Percentiles rank a stretch among this genome's conserved stretches.
These are phyloP conservation scores for Neodon shergylaensis DNA, from an alignment of 2,113 vertebrate species.

Conservation along the genomic window DNA sequence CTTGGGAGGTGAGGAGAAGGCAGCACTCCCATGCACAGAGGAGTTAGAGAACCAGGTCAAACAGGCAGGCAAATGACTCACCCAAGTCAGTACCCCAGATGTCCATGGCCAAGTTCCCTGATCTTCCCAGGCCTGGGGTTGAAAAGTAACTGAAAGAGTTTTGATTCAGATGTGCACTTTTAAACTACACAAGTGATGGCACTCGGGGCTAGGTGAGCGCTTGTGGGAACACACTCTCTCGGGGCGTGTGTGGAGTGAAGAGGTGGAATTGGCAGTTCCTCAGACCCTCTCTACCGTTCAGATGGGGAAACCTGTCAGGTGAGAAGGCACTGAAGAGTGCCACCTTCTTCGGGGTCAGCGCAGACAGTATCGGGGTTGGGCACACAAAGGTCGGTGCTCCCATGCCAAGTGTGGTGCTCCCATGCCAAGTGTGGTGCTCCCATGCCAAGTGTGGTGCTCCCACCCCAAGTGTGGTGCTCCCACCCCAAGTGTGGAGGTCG, in stretches of 20 bases:
- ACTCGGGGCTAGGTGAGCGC: background rate
- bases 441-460: background rate
- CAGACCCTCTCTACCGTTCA: background rate
- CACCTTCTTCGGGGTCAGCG: background rate
- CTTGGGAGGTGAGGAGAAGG: background rate
- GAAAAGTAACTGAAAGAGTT: background rate
- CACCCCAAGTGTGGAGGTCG: background rate
- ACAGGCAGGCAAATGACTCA: background rate
- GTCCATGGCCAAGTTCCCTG: background rate
- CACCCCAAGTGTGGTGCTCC: background rate
- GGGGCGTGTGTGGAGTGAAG: background rate
- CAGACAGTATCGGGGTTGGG: background rate
- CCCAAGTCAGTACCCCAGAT: background rate
- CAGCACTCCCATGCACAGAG: background rate
- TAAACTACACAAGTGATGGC: background rate
- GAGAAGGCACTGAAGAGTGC: background rate
- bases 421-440: background rate
- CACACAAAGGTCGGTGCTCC: background rate
- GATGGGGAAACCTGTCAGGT: background rate
- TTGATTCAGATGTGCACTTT: background rate
- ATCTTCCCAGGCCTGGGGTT: background rate
- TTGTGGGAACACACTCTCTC: background rate
- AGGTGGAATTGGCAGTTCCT: no score
- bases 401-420: rapidly evolving
- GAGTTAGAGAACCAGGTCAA: background rate